Base-by-base conservation (phyloP, 2,113 vertebrate genomes). In the Rhagologus leucostigma region DNA sequence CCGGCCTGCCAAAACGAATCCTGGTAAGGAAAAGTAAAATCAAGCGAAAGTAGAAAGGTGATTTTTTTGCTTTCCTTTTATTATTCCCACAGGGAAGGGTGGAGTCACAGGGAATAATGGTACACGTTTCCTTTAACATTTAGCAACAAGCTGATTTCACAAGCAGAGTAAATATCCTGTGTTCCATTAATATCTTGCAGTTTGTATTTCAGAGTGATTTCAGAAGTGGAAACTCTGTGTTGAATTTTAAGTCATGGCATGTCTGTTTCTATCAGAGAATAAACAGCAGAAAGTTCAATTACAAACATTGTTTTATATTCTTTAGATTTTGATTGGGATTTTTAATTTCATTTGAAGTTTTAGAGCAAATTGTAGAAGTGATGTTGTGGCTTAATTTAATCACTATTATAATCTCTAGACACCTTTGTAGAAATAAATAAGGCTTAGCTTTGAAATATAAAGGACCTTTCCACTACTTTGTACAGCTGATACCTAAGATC, bases 71-170 rank as follows among this genome's bases (percentile, higher is more conserved):
- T 84, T 88, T 92, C 67, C 63, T 93, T 80, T 86, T 67, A 46
- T 90, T 86, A 77, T 53, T 94, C 50, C 67, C 63, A 3, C 11
- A 14, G 79, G 88, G 92, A 88, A 86, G 68, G 95, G 94, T 94
- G 96, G 94, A 93, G 90, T 71, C 70, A 47, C 32, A 10, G 44
- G 35, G 68, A 84, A 39, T 95, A 95, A 93, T 57, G 53, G 33
- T 30, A 11, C 41, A 1, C 29, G 41, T 88, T 96, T 94, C 93
- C 90, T 86, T 77, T 90, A 81, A 69, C 76, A 29, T 84, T 86
- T 87, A 74, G 35, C 39, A 62, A 55, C 59, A 35, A 50, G 23
- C 24, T 59, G 68, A 33, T 90, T 80, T 35, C 83, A 42, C 5
- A 22, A 52, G 50, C 76, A 70, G 71, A 46, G 57, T 73, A 80